Evolutionary conservation across 2,113 vertebrate species (phyloP).

Genomic region (Phyllopteryx taeniolatus): DNA sequence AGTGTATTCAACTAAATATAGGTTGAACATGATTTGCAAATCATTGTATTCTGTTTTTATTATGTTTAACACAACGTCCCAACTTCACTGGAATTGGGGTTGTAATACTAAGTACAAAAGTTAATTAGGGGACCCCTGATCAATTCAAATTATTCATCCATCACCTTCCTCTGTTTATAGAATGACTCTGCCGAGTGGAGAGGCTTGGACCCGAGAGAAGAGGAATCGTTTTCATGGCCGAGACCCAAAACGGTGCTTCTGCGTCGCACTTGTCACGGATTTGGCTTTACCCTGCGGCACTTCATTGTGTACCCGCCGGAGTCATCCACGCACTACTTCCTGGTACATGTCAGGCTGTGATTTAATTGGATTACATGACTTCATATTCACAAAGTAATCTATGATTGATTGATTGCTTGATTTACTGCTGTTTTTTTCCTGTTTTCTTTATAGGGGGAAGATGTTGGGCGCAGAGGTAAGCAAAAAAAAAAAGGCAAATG

Average conservation of each 20-base stretch:
- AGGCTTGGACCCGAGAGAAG: slow-evolving; percentile 68
- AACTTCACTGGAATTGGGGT: too few species aligned
- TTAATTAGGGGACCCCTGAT: neutral
- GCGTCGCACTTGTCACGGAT: slow-evolving; percentile 86
- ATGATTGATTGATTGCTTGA: slow-evolving; percentile 3
- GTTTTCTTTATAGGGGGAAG: slow-evolving; percentile 86
- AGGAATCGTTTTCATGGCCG: slow-evolving; percentile 92
- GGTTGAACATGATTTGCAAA: too few species aligned
- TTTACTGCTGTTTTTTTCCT: slow-evolving; percentile 15
- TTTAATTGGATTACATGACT: neutral
- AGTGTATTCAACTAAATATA: too few species aligned
- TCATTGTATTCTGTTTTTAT: too few species aligned
- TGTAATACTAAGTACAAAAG: too few species aligned
- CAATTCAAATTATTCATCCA: neutral
- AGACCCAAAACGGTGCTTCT: slow-evolving; percentile 86
- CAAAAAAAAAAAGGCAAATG: slow-evolving; percentile 16
- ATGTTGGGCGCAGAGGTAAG: slow-evolving; percentile 85
- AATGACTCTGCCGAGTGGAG: slow-evolving; percentile 59
- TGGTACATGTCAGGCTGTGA: slow-evolving; percentile 66
- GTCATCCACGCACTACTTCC: slow-evolving; percentile 84
- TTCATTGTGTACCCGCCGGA: slow-evolving; percentile 98
- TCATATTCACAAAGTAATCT: slow-evolving; percentile 12
- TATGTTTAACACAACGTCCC: too few species aligned
- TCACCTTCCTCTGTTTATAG: slow-evolving; percentile 33
- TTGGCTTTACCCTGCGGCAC: slow-evolving; percentile 95